Evolutionary conservation across 2,888 invertebrate species (phyloP).

Genomic region (Nowickia ferox): DNA sequence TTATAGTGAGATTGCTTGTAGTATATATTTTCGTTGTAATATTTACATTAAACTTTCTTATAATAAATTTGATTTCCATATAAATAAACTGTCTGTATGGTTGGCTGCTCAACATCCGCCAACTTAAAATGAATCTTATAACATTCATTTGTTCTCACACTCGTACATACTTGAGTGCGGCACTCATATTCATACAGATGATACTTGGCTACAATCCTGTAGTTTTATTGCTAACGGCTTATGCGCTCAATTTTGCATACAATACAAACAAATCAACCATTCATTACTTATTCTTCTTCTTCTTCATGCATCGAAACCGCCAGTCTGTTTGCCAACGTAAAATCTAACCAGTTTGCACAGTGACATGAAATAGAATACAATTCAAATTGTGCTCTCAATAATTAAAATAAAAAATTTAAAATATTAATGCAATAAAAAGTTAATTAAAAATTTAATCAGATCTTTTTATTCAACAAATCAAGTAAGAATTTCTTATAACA

Average conservation of each 20-base stretch:
- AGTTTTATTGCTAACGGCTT: conserved; percentile 66
- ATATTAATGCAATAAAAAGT: too few species aligned
- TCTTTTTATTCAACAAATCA: too few species aligned
- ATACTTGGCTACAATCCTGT: conserved; percentile 43
- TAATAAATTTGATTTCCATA: conserved; percentile 72
- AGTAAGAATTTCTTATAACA: too few species aligned
- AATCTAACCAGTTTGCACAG: conserved; percentile 17
- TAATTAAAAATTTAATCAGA: too few species aligned
- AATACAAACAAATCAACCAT: conserved; percentile 61
- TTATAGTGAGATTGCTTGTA: not conserved
- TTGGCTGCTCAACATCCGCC: conserved; percentile 72
- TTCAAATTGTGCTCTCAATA: not conserved
- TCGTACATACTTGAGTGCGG: conserved; percentile 10
- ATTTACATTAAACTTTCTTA: conserved; percentile 66
- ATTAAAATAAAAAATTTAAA: not conserved
- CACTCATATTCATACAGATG: conserved; percentile 24
- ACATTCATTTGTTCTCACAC: conserved; percentile 17
- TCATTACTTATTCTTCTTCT: conserved; percentile 21
- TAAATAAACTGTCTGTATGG: conserved; percentile 69
- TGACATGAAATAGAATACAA: not conserved
- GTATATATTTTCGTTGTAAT: conserved; percentile 21
- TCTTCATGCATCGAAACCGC: conserved; percentile 8
- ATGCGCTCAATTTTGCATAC: conserved; percentile 65
- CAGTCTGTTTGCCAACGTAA: conserved; percentile 1
- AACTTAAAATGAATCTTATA: conserved; percentile 65